Evolutionary conservation across 2,888 invertebrate species (phyloP).

Genomic region (Isoperla grammatica): DNA sequence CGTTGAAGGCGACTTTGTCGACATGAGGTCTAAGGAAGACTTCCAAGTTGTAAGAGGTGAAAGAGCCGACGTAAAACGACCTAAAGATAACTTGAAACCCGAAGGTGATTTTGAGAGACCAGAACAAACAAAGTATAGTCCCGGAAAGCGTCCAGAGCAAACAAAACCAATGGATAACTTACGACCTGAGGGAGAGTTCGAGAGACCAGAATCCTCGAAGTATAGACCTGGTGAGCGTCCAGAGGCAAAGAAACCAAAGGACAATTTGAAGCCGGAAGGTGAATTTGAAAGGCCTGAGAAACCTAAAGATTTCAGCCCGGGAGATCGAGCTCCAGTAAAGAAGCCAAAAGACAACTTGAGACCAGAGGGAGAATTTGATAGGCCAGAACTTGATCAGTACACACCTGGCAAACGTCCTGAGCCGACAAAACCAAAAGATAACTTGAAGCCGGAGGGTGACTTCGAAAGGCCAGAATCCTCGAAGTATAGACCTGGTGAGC

Average conservation of each 20-base stretch:
- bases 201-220: conserved; percentile 22
- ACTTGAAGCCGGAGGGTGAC: conserved; percentile 45
- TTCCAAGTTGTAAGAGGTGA: conserved; percentile 35
- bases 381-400: conserved; percentile 37
- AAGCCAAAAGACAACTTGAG: conserved; percentile 37
- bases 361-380: conserved; percentile 30
- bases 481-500: conserved; percentile 38
- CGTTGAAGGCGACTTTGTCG: conserved; percentile 50
- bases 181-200: conserved; percentile 48
- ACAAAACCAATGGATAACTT: conserved; percentile 45
- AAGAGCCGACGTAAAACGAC: conserved; percentile 36
- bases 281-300: conserved; percentile 42
- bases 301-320: conserved; percentile 40
- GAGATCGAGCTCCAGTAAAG: conserved; percentile 36
- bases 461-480: conserved; percentile 38
- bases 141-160: conserved; percentile 37
- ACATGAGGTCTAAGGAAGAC: conserved; percentile 33
- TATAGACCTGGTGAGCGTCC: conserved; percentile 42
- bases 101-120: conserved; percentile 31
- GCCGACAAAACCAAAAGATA: conserved; percentile 39
- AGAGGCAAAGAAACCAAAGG: conserved; percentile 39
- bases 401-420: conserved; percentile 42
- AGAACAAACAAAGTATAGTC: conserved; percentile 44
- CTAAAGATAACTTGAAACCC: conserved; percentile 33
- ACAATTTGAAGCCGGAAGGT: conserved; percentile 49